phyloP scores from a whole-genome alignment of 2,797 vertebrate species.

The Macropus fuliginosus region DNA sequence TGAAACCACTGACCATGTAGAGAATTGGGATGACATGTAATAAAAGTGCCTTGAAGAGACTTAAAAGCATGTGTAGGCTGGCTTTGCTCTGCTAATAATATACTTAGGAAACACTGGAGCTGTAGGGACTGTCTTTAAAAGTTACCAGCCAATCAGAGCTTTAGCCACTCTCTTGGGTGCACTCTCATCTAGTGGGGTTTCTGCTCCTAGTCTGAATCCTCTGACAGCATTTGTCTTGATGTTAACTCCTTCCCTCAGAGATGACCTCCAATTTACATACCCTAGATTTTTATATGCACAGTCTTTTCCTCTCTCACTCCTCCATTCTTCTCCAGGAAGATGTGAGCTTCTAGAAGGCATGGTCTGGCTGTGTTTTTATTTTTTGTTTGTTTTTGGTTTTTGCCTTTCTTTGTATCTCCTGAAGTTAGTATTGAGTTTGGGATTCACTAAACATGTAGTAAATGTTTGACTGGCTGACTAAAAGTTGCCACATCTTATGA shows the following conservation, averaged over 20 bases:
- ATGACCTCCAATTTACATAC: background rate
- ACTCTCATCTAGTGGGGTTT: background rate
- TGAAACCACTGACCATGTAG: background rate
- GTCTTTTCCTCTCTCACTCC: background rate
- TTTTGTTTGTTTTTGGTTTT: background rate
- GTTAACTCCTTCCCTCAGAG: background rate
- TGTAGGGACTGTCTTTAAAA: background rate
- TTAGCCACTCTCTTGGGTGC: background rate
- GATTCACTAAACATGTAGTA: background rate
- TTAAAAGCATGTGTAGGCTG: background rate
- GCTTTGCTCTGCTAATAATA: background rate
- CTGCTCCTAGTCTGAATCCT: background rate
- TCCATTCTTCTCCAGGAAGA: background rate
- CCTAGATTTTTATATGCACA: background rate
- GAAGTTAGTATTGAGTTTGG: background rate
- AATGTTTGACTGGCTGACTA: background rate
- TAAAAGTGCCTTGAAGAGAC: background rate
- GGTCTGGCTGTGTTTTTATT: no score
- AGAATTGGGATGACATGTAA: background rate
- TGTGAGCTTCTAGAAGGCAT: background rate
- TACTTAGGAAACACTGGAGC: background rate
- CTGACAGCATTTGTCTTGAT: background rate
- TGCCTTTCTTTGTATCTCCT: background rate
- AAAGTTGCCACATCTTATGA: no score
- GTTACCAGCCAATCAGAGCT: background rate